These are phyloP conservation scores for Meganola albula DNA, from an alignment of 2,888 invertebrate genomes.

Conservation along the genomic window DNA sequence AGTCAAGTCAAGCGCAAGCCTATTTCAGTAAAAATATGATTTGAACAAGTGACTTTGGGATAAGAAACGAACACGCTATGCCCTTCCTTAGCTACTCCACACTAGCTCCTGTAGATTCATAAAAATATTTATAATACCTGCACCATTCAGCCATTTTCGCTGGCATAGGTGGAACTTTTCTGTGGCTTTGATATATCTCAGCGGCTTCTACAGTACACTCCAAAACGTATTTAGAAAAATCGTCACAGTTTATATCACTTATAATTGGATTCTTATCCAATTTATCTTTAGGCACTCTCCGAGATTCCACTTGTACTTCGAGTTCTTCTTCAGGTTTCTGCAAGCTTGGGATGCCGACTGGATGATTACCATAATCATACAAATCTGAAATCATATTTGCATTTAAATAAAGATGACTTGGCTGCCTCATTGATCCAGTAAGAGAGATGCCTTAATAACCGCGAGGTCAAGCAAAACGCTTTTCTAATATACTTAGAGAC, in stretches of 20 bases:
- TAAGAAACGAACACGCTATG: conserved; percentile 2
- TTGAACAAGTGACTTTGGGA: not conserved
- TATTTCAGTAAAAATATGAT: not conserved
- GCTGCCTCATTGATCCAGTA: too few relatives aligned
- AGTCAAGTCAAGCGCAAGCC: not conserved
- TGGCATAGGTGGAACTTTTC: conserved; percentile 52
- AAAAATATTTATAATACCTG: conserved; percentile 22
- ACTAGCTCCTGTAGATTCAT: not conserved
- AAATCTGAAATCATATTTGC: conserved; percentile 26
- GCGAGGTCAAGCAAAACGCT: too few relatives aligned
- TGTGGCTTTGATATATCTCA: conserved; percentile 47
- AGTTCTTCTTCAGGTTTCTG: conserved; percentile 24
- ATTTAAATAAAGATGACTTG: too few relatives aligned
- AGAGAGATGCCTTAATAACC: too few relatives aligned
- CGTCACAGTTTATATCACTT: conserved; percentile 51
- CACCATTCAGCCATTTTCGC: conserved; percentile 55
- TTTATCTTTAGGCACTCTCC: conserved; percentile 32
- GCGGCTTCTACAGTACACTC: conserved; percentile 54
- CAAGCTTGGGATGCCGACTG: conserved; percentile 4
- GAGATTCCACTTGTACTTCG: conserved; percentile 41
- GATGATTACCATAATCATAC: conserved; percentile 34
- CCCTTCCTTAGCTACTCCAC: conserved; percentile 1
- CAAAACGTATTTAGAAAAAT: conserved; percentile 43
- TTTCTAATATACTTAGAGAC: too few relatives aligned
- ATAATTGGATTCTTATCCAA: conserved; percentile 9